Conservation (phyloP, 2,888 invertebrate genomes). For the Pyrrhia umbra region DNA sequence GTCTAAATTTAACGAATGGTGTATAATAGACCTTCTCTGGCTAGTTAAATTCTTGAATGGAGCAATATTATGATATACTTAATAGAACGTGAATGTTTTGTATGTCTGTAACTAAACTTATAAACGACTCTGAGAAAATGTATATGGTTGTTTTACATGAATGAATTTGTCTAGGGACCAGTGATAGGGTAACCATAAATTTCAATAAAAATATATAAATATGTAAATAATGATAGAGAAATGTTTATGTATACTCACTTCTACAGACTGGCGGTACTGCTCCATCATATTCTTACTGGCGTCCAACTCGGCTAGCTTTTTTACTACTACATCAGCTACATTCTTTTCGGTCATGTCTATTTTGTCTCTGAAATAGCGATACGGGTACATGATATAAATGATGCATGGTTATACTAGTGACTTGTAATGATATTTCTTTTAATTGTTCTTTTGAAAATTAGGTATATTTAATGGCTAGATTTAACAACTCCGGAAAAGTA, state of each 20-base stretch:
- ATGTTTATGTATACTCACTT: slow-evolving; percentile 76
- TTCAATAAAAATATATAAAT: background rate
- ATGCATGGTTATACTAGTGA: background rate
- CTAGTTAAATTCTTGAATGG: background rate
- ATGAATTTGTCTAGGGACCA: background rate
- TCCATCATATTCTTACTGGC: slow-evolving; percentile 85
- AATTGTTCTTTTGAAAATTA: no score
- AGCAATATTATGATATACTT: no score
- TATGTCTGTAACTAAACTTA: slow-evolving; percentile 1
- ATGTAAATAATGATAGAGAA: no score
- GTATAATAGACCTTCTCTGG: background rate
- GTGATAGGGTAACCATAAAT: background rate
- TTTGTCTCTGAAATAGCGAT: slow-evolving; percentile 80
- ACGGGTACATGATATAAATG: slow-evolving; percentile 4
- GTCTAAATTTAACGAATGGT: no score
- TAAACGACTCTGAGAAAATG: background rate
- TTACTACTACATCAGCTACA: slow-evolving; percentile 85
- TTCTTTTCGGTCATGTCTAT: slow-evolving; percentile 85
- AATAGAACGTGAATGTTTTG: background rate
- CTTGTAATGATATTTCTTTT: no score
- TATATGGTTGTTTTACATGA: slow-evolving; percentile 1
- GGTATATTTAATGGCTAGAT: no score
- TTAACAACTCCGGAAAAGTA: no score
- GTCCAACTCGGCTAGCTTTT: slow-evolving; percentile 85
- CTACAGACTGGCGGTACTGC: slow-evolving; percentile 83